Conservation (phyloP, 2,113 vertebrate species). For the Lepus europaeus region DNA sequence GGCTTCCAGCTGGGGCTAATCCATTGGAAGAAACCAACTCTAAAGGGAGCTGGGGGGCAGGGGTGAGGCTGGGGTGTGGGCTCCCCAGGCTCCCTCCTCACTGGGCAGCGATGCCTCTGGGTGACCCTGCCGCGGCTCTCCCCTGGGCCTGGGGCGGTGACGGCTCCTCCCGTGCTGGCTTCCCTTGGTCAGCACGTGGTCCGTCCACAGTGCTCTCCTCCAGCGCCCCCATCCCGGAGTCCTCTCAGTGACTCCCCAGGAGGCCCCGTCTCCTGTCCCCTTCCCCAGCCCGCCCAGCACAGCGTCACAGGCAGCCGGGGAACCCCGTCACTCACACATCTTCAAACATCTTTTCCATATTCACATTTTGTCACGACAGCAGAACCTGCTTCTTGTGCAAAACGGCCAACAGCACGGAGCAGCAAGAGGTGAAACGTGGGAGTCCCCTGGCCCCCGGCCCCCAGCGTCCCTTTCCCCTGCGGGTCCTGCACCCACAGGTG, state of each 20-base stretch:
- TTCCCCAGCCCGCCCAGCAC: no score
- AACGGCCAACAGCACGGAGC: background rate
- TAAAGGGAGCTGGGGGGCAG: background rate
- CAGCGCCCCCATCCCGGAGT: background rate
- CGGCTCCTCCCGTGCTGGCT: background rate
- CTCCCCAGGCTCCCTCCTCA: background rate
- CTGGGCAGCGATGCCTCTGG: background rate
- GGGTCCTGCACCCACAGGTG: background rate
- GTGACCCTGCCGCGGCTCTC: background rate
- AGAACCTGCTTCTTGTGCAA: slow-evolving; percentile 35
- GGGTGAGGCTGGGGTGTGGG: background rate
- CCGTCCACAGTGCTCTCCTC: background rate
- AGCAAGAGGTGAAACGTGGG: background rate
- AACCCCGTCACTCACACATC: slow-evolving; percentile 3
- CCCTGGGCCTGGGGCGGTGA: background rate
- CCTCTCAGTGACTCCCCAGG: no score
- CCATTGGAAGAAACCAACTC: background rate
- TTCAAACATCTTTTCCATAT: background rate
- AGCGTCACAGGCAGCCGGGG: no score
- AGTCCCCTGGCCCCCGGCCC: background rate
- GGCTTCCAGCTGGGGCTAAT: slow-evolving; percentile 1
- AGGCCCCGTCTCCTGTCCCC: no score
- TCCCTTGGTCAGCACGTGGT: background rate
- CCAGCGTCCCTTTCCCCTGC: background rate
- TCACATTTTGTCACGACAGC: slow-evolving; percentile 7